Evolutionary conservation across 2,797 vertebrate genomes (phyloP).

Genomic region (Pseudomugil gertrudae): DNA sequence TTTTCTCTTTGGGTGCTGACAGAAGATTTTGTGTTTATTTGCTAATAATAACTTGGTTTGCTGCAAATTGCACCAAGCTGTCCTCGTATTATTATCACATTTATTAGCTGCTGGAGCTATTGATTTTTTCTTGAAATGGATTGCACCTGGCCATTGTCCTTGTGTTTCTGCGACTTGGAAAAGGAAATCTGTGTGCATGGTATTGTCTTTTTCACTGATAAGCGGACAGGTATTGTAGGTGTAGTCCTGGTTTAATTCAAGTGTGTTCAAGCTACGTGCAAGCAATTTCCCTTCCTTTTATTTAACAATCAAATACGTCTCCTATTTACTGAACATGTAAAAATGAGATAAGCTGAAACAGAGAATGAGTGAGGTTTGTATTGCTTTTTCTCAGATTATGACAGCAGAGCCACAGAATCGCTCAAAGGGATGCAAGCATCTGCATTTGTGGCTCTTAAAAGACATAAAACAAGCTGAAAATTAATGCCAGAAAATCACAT

Average conservation of each 20-base stretch:
- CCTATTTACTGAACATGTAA: neutral
- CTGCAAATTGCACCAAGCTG: slow-evolving; percentile 9
- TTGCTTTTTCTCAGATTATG: neutral
- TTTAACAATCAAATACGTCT: neutral
- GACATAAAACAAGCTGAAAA: slow-evolving; percentile 32
- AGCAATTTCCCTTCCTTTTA: neutral
- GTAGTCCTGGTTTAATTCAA: neutral
- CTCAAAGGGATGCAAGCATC: slow-evolving; percentile 19
- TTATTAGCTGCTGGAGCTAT: slow-evolving; percentile 32
- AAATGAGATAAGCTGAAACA: neutral
- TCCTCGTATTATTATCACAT: slow-evolving; percentile 32
- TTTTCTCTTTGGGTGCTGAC: neutral
- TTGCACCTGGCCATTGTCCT: slow-evolving; percentile 11
- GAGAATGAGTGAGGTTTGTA: too few relatives aligned
- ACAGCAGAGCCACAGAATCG: neutral
- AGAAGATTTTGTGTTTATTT: slow-evolving; percentile 10
- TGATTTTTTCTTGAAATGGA: slow-evolving; percentile 23
- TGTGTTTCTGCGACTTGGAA: slow-evolving; percentile 3
- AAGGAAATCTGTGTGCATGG: slow-evolving; percentile 6
- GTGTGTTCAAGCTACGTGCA: neutral
- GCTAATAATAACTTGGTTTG: slow-evolving; percentile 18
- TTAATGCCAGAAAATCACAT: slow-evolving; percentile 50
- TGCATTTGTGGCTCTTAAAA: slow-evolving; percentile 15
- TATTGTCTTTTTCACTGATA: neutral
- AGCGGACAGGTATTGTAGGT: neutral